Percentiles rank a stretch among this genome's conserved stretches.
phyloP scores from a whole-genome alignment of 2,888 invertebrate genomes.

The Mimumesa dahlbomi region DNA sequence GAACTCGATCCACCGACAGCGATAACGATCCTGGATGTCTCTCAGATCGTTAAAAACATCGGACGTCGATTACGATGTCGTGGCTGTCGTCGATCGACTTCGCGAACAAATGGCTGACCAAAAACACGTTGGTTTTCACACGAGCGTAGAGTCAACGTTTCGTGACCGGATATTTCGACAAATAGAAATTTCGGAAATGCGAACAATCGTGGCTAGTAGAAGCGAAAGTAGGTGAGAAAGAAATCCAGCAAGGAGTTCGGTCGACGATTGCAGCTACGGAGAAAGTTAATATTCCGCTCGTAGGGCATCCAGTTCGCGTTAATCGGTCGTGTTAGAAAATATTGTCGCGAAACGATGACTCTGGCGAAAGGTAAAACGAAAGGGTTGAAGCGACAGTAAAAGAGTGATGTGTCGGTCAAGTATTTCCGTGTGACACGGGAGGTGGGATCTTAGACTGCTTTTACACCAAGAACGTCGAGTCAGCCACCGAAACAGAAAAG shows the following conservation, averaged over 20 bases:
- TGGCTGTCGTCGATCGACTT: slow-evolving; percentile 60
- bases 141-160: slow-evolving; percentile 46
- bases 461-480: too few species aligned
- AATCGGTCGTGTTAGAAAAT: too few species aligned
- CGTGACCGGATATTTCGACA: too few species aligned
- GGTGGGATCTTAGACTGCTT: too few species aligned
- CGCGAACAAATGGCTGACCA: slow-evolving; percentile 52
- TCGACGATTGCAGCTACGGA: too few species aligned
- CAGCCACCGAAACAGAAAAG: too few species aligned
- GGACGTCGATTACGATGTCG: slow-evolving; percentile 24
- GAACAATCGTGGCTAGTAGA: not conserved
- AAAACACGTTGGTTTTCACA: slow-evolving; percentile 33
- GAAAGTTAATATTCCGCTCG: too few species aligned
- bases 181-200: too few species aligned
- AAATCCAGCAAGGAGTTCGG: too few species aligned
- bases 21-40: too few species aligned
- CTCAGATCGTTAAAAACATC: not conserved
- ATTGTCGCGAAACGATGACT: slow-evolving; percentile 56
- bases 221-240: not conserved
- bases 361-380: slow-evolving; percentile 18
- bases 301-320: too few species aligned
- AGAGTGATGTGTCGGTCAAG: slow-evolving; percentile 31
- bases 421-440: slow-evolving; percentile 49
- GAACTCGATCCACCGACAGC: slow-evolving; percentile 63
- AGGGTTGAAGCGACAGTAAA: not conserved